Conservation (phyloP, 2,888 invertebrate species). For the Meteorus colon region DNA sequence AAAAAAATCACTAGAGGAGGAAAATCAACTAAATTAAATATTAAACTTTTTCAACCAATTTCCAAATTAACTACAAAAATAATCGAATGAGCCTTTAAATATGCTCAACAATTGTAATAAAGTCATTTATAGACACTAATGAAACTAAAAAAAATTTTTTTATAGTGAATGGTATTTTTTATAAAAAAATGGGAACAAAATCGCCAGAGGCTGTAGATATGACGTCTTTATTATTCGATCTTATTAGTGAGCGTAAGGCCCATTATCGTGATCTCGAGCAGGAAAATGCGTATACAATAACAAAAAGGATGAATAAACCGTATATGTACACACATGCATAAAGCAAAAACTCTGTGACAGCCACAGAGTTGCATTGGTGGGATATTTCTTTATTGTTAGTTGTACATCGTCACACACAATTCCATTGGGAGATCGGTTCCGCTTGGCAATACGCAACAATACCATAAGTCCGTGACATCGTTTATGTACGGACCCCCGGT, state of each 20-base stretch:
- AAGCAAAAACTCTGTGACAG: slow-evolving; percentile 5
- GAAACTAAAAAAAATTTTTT: too few relatives aligned
- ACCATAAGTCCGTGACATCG: slow-evolving; percentile 61
- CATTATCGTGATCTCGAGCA: slow-evolving; percentile 3
- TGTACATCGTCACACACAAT: slow-evolving; percentile 48
- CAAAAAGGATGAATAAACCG: neutral
- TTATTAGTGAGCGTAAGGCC: neutral
- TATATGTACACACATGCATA: neutral
- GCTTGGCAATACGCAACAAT: slow-evolving; percentile 48
- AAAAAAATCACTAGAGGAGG: too few relatives aligned
- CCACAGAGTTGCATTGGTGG: neutral
- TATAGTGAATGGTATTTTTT: too few relatives aligned
- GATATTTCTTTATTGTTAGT: slow-evolving; percentile 7
- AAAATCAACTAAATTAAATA: too few relatives aligned
- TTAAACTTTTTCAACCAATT: too few relatives aligned
- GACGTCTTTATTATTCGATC: neutral
- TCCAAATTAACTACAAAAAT: too few relatives aligned
- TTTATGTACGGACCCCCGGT: slow-evolving; percentile 67
- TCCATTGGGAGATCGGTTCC: slow-evolving; percentile 60
- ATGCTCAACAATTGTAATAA: too few relatives aligned
- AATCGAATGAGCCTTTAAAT: too few relatives aligned
- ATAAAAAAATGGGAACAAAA: neutral
- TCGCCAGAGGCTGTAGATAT: neutral
- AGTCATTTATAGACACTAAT: too few relatives aligned
- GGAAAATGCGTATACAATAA: neutral